Evolutionary conservation across 2,888 invertebrate genomes (phyloP).

Genomic region (Eretmocerus hayati): DNA sequence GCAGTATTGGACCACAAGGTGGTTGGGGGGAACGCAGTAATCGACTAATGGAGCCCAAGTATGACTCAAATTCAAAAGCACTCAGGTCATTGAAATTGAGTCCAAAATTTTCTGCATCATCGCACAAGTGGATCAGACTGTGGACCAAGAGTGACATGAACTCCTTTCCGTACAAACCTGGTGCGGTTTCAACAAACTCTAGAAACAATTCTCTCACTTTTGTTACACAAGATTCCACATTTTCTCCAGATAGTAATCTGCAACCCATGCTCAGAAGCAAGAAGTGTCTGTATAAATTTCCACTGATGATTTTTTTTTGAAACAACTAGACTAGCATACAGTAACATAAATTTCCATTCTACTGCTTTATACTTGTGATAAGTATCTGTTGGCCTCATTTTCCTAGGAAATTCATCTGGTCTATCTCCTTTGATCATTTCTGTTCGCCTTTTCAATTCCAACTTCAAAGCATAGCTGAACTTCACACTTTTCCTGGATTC

Average conservation of each 20-base stretch:
- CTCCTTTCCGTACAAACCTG: neutral
- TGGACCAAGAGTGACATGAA: neutral
- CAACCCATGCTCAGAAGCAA: constrained; percentile 10
- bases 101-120: neutral
- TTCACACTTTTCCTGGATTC: neutral
- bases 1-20: neutral
- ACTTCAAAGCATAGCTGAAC: neutral
- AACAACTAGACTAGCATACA: constrained; percentile 27
- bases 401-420: constrained; percentile 22
- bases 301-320: constrained; percentile 13
- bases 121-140: constrained; percentile 2
- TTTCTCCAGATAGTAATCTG: constrained; percentile 2
- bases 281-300: constrained; percentile 17
- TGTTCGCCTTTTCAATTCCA: constrained; percentile 4
- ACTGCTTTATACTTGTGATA: constrained; percentile 19
- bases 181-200: constrained; percentile 2
- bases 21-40: neutral
- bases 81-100: neutral
- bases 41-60: neutral
- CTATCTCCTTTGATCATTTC: constrained; percentile 9
- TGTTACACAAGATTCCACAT: neutral
- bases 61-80: neutral
- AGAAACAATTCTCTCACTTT: neutral
- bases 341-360: constrained; percentile 19
- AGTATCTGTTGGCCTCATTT: constrained; percentile 9